phyloP scores from a whole-genome alignment of 2,888 invertebrate species.

The Caenorhabditis japonica region DNA sequence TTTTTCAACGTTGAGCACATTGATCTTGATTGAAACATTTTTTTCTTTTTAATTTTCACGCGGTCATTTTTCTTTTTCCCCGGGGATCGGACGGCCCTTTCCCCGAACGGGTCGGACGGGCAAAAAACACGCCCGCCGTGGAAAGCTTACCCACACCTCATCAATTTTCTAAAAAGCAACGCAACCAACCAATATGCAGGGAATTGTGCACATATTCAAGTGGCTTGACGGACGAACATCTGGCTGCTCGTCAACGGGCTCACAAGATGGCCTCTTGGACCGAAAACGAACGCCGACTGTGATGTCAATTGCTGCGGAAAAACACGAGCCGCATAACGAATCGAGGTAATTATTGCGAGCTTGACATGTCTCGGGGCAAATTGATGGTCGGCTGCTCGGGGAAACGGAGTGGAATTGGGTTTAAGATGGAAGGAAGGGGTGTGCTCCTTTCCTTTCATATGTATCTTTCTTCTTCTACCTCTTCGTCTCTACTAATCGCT shows the following conservation, averaged over 20 bases:
- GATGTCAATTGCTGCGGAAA: constrained; percentile 27
- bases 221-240: constrained; percentile 57
- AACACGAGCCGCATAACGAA: constrained; percentile 47
- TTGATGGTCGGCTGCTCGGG: constrained; percentile 10
- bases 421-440: not conserved
- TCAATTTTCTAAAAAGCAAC: constrained; percentile 26
- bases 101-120: too few species aligned
- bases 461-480: not conserved
- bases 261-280: constrained; percentile 30
- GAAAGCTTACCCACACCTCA: constrained; percentile 10
- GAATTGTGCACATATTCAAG: constrained; percentile 57
- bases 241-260: constrained; percentile 42
- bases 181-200: constrained; percentile 38
- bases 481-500: constrained; percentile 44
- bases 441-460: not conserved
- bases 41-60: too few species aligned
- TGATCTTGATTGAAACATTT: too few species aligned
- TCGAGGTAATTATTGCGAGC: constrained; percentile 55
- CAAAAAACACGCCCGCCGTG: too few species aligned
- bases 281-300: constrained; percentile 32
- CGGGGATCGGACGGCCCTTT: too few species aligned
- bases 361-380: too few species aligned
- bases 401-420: too few species aligned
- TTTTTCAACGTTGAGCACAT: too few species aligned
- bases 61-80: too few species aligned